Conservation (phyloP, 2,797 vertebrate genomes). For the Takifugu rubripes region DNA sequence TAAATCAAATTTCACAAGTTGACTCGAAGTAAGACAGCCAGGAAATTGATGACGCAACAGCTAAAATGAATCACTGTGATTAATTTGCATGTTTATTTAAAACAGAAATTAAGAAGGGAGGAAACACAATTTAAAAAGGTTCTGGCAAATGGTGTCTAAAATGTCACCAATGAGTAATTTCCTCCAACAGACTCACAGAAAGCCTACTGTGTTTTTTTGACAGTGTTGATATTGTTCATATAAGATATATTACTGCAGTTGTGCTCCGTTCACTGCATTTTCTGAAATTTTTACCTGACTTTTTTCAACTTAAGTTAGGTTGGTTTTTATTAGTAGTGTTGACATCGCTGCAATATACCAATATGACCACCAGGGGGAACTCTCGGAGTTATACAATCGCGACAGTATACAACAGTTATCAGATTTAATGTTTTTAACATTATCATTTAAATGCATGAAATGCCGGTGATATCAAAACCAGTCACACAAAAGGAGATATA, state of each 20-base stretch:
- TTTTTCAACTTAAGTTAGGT: too few species aligned
- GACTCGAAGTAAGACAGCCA: neutral
- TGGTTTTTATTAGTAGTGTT: too few species aligned
- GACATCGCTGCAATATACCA: neutral
- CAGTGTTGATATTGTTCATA: constrained; percentile 2
- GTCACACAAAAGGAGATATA: too few species aligned
- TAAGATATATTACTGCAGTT: too few species aligned
- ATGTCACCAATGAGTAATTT: constrained; percentile 7
- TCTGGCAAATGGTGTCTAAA: constrained; percentile 1
- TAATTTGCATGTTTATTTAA: neutral
- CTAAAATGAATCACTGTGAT: neutral
- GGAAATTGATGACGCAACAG: neutral
- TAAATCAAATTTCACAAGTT: too few species aligned
- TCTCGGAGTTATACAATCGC: neutral
- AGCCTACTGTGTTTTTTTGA: neutral
- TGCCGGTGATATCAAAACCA: too few species aligned
- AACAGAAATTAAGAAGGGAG: neutral
- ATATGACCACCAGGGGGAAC: constrained; percentile 42
- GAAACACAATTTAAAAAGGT: neutral
- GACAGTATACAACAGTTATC: too few species aligned
- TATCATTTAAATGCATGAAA: too few species aligned
- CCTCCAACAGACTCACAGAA: constrained; percentile 1
- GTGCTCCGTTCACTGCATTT: too few species aligned
- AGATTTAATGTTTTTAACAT: too few species aligned
- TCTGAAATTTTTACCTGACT: neutral